Conservation (phyloP, 2,113 vertebrate species). For the Callionymus lyra region DNA sequence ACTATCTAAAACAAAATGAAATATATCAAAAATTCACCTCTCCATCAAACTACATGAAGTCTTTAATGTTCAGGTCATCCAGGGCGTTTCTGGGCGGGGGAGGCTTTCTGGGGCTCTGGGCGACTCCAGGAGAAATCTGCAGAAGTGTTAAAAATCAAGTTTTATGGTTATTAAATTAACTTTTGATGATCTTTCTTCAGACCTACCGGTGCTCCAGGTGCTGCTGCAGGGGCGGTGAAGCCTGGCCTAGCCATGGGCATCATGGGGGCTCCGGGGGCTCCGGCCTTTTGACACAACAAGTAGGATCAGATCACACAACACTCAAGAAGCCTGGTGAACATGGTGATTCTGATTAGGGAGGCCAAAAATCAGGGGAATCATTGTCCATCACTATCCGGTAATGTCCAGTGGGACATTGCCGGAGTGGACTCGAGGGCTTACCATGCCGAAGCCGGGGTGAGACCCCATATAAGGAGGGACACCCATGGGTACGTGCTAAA, state of each 20-base stretch:
- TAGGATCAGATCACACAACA: conserved; percentile 21
- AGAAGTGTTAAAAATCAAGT: background rate
- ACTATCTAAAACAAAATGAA: background rate
- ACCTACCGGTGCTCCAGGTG: conserved; percentile 70
- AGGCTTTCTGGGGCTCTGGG: conserved; percentile 95
- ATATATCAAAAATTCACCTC: background rate
- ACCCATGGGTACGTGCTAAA: conserved; percentile 65
- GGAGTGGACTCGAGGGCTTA: conserved; percentile 66
- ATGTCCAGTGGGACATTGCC: conserved; percentile 39
- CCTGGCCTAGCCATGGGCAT: conserved; percentile 91
- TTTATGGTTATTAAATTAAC: no score
- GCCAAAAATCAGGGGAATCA: conserved; percentile 18
- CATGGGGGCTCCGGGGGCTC: conserved; percentile 77
- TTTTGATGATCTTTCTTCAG: no score
- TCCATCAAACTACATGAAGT: conserved; percentile 87
- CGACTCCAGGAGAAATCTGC: conserved; percentile 69
- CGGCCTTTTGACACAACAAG: conserved; percentile 62
- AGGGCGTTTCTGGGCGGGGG: conserved; percentile 91
- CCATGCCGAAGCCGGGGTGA: conserved; percentile 80
- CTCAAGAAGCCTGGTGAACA: conserved; percentile 1
- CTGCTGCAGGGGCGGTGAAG: conserved; percentile 69
- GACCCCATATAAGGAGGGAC: conserved; percentile 64
- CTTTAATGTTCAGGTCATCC: conserved; percentile 99
- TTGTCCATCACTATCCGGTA: conserved; percentile 44
- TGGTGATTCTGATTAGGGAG: conserved; percentile 14